These are phyloP conservation scores for Melolontha melolontha DNA, from an alignment of 2,888 invertebrate species.

Conservation along the genomic window DNA sequence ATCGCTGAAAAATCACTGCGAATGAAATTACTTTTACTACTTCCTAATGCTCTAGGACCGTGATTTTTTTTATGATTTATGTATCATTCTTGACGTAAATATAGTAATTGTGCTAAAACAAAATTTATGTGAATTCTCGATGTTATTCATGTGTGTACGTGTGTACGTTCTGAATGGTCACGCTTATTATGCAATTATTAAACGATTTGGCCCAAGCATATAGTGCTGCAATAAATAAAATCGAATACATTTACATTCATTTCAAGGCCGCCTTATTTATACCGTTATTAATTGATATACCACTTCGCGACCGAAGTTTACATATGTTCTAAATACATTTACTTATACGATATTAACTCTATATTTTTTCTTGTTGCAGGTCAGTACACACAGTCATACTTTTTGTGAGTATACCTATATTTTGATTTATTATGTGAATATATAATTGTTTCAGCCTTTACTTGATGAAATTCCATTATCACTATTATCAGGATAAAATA, in stretches of 20 bases:
- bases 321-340: neutral
- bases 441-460: too few relatives aligned
- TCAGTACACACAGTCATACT: neutral
- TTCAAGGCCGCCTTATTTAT: conserved; percentile 1
- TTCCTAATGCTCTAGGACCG: too few relatives aligned
- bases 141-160: conserved; percentile 4
- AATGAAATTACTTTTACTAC: too few relatives aligned
- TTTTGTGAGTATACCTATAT: conserved; percentile 12
- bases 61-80: conserved; percentile 16
- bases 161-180: conserved; percentile 5
- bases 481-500: too few relatives aligned
- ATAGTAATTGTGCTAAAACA: neutral
- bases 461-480: too few relatives aligned
- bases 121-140: conserved; percentile 20
- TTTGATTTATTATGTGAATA: neutral
- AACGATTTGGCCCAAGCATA: conserved; percentile 18
- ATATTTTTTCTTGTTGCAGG: conserved; percentile 11
- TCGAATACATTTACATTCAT: conserved; percentile 1
- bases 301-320: neutral
- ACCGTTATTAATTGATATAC: too few relatives aligned
- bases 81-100: neutral
- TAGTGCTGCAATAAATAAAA: conserved; percentile 18
- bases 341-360: neutral
- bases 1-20: too few relatives aligned
- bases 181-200: conserved; percentile 18